A percentile compares a stretch with the other conserved stretches of the same genome.
phyloP scores from a whole-genome alignment of 2,888 invertebrate species.

The Xestoiulus laeticollis region DNA sequence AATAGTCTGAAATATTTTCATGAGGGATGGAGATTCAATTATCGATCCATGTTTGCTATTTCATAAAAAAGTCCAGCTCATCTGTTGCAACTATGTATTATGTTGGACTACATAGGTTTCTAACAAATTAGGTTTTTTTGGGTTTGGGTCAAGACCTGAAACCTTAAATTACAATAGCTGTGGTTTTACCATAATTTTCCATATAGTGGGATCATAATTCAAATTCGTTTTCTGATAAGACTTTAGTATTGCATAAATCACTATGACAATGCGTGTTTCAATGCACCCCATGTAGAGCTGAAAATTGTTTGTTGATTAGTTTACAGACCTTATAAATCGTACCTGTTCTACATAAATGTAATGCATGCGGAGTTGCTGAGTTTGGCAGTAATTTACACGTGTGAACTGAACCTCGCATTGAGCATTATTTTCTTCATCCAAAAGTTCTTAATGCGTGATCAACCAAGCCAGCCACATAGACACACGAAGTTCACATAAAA shows the following conservation, averaged over 20 bases:
- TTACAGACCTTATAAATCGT: not conserved
- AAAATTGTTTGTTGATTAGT: not conserved
- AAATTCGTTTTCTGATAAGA: not conserved
- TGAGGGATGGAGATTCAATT: not conserved
- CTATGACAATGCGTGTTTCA: not conserved
- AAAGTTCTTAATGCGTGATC: not conserved
- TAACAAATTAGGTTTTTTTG: not conserved
- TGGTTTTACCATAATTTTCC: not conserved
- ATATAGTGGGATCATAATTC: not conserved
- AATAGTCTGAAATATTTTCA: not conserved
- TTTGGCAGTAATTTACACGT: conserved; percentile 14
- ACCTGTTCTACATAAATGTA: not conserved
- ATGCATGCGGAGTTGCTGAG: not conserved
- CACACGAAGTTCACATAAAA: not conserved
- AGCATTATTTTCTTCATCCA: not conserved
- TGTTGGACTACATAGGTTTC: not conserved
- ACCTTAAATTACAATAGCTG: not conserved
- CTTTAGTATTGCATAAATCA: not conserved
- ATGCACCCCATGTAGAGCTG: not conserved
- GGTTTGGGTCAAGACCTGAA: not conserved
- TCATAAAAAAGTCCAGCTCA: not conserved
- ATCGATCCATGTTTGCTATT: not conserved
- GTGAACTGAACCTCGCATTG: not conserved
- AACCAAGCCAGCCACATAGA: not conserved
- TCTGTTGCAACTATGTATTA: not conserved